A percentile compares a stretch with the other conserved stretches of the same genome.
Evolutionary conservation across 2,797 vertebrate species (phyloP).

Genomic region (Acanthis flammea): DNA sequence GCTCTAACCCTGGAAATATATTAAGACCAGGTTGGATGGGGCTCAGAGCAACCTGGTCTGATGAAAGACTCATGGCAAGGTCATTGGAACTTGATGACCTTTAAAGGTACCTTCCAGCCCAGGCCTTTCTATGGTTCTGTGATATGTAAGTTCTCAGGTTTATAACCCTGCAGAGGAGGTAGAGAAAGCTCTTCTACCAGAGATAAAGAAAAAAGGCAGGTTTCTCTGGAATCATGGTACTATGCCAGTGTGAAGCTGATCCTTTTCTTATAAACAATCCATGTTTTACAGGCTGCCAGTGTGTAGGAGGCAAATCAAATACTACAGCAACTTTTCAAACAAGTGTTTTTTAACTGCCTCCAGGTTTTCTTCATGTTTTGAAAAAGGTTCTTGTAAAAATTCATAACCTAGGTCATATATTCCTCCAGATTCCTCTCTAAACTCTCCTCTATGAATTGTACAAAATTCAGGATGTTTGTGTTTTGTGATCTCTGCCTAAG

Average conservation of each 20-base stretch:
- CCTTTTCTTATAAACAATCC: not conserved
- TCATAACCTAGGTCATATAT: not conserved
- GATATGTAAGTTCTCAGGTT: not conserved
- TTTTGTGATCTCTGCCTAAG: not conserved
- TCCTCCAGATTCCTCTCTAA: not conserved
- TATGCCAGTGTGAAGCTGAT: not conserved
- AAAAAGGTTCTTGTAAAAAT: not conserved
- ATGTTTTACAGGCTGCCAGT: not conserved
- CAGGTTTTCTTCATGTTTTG: not conserved
- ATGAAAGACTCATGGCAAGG: not conserved
- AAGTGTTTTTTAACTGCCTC: not conserved
- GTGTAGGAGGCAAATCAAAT: not conserved
- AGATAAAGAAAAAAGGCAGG: not conserved
- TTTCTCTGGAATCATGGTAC: not conserved
- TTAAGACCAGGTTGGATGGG: not conserved
- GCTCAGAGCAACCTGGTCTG: not conserved
- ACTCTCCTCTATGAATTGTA: not conserved
- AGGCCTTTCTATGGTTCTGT: not conserved
- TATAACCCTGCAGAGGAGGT: not conserved
- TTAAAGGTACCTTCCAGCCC: not conserved
- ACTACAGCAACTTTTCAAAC: not conserved
- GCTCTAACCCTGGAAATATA: not conserved
- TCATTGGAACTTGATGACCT: not conserved
- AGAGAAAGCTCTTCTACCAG: not conserved
- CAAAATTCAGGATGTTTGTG: not conserved